Percentiles rank a stretch among this genome's conserved stretches.
phyloP scores from a whole-genome alignment of 2,797 vertebrate genomes.

The Macrochelys suwanniensis region DNA sequence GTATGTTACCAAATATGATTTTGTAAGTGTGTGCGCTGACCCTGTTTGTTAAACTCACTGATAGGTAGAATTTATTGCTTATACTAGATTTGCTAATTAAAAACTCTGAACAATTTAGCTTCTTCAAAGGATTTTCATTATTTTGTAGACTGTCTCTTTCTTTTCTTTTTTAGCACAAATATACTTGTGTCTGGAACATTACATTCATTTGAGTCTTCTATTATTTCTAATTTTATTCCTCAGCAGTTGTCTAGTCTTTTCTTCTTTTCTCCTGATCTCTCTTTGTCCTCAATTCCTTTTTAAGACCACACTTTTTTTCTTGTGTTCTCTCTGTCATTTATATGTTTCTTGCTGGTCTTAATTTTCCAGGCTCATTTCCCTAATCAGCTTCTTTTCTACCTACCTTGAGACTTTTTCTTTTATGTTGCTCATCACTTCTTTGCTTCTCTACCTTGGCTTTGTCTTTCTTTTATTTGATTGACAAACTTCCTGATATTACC shows the following conservation, averaged over 20 bases:
- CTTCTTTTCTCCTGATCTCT: not conserved
- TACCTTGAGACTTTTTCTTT: slow-evolving; percentile 4
- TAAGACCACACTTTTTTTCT: not conserved
- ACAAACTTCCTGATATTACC: not conserved
- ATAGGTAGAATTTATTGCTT: not conserved
- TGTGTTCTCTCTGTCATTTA: slow-evolving; percentile 16
- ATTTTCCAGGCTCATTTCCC: slow-evolving; percentile 17
- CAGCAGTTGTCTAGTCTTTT: not conserved
- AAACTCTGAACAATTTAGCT: not conserved
- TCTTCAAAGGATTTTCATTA: not conserved
- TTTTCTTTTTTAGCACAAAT: not conserved
- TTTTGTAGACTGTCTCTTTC: not conserved
- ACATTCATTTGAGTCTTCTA: not conserved
- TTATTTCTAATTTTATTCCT: slow-evolving; percentile 11
- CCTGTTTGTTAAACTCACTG: not conserved
- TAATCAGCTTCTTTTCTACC: slow-evolving; percentile 17
- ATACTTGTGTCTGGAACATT: not conserved
- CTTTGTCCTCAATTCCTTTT: not conserved
- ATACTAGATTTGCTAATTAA: not conserved
- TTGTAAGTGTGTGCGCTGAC: not conserved
- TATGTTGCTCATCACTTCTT: not conserved
- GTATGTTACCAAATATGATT: not conserved
- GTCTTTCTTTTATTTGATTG: not conserved
- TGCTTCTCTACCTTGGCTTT: not conserved
- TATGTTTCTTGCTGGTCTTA: slow-evolving; percentile 27